Conservation (phyloP, 2,888 invertebrate genomes). For the Nasonia oneida region DNA sequence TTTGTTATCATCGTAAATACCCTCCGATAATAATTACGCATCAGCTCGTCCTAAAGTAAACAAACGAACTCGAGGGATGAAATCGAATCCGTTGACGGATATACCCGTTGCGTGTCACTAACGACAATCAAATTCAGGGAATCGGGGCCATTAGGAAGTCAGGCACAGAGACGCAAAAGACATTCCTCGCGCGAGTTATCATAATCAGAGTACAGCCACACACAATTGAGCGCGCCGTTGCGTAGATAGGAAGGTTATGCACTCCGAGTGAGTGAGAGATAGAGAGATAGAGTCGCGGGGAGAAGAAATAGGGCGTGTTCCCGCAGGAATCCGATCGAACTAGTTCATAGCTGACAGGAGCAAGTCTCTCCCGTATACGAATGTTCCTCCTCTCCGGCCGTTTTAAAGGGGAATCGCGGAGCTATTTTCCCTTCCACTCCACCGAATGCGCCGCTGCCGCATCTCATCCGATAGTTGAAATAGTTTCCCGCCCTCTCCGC, state of each 20-base stretch:
- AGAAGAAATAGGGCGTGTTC: constrained; percentile 6
- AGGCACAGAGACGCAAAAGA: neutral
- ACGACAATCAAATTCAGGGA: neutral
- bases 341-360: constrained; percentile 23
- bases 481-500: neutral
- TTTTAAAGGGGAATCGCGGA: neutral
- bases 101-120: neutral
- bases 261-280: too few relatives aligned
- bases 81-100: neutral
- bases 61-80: neutral
- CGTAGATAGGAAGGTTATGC: constrained; percentile 24
- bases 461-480: neutral
- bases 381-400: neutral
- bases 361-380: constrained; percentile 16
- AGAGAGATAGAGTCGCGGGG: neutral
- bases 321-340: constrained; percentile 11
- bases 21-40: too few relatives aligned
- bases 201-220: neutral
- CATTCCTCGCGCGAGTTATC: neutral
- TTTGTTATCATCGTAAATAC: too few relatives aligned
- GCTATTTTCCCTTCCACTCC: neutral
- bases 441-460: neutral
- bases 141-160: neutral
- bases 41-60: neutral
- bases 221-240: constrained; percentile 20